Conservation (phyloP, 2,113 vertebrate species). For the Cyphomyrus discorhynchus region DNA sequence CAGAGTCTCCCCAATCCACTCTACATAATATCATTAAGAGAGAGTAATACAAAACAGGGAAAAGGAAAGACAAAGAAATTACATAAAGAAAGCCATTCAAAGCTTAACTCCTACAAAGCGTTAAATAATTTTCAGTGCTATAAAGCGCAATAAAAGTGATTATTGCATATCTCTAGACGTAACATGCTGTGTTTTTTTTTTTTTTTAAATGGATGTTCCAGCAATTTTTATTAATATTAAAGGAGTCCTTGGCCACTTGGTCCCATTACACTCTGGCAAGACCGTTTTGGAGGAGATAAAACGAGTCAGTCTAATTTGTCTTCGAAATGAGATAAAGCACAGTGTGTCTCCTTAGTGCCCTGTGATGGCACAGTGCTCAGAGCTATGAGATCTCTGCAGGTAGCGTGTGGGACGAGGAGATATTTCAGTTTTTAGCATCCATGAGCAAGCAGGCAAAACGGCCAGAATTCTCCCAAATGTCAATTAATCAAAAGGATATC, state of each 20-base stretch:
- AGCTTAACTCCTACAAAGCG: background rate
- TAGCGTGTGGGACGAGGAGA: background rate
- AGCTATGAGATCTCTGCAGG: background rate
- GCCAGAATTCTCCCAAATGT: background rate
- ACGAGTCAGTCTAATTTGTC: background rate
- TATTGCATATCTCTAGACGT: background rate
- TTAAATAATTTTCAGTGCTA: background rate
- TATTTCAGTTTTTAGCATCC: background rate
- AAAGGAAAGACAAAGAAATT: no score
- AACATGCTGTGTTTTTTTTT: background rate
- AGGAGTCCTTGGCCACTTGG: background rate
- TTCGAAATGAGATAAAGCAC: background rate
- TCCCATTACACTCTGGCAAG: background rate
- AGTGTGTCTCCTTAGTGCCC: background rate
- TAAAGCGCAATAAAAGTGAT: background rate
- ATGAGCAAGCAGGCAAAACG: background rate
- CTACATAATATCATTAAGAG: no score
- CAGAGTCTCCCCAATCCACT: no score
- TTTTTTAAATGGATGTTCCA: background rate
- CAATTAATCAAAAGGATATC: background rate
- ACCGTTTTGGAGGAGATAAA: background rate
- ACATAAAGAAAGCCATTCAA: no score
- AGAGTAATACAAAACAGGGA: no score
- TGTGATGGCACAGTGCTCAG: background rate
- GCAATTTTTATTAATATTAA: background rate